Conservation (phyloP, 2,888 invertebrate genomes). For the Mythimna impura region DNA sequence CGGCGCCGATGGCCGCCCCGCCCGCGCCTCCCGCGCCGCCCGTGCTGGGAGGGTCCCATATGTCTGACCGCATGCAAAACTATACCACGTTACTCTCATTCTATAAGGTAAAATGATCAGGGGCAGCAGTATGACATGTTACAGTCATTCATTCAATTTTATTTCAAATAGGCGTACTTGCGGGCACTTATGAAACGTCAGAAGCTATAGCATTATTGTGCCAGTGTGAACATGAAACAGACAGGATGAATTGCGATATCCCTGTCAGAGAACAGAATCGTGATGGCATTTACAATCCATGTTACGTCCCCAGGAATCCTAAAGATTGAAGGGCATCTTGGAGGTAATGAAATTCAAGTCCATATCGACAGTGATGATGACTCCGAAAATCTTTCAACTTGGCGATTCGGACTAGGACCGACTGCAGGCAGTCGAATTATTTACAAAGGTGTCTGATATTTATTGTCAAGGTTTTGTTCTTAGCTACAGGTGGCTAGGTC, state of each 20-base stretch:
- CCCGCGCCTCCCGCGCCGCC: slow-evolving; percentile 61
- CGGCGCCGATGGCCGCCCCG: slow-evolving; percentile 63
- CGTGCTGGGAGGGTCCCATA: slow-evolving; percentile 30
- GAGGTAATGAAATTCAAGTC: background rate
- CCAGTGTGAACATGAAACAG: background rate
- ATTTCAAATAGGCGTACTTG: too few relatives aligned
- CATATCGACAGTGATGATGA: background rate
- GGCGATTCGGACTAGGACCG: background rate
- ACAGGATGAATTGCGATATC: too few relatives aligned
- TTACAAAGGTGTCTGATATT: background rate
- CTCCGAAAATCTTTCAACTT: background rate
- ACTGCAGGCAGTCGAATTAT: background rate
- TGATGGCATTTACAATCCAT: background rate
- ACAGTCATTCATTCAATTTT: background rate
- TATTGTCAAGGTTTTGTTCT: background rate
- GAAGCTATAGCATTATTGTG: background rate
- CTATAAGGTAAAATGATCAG: background rate
- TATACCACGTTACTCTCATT: slow-evolving; percentile 48
- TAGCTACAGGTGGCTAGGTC: too few relatives aligned
- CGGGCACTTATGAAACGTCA: too few relatives aligned
- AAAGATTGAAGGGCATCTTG: background rate
- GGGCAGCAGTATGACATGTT: background rate
- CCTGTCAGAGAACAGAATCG: too few relatives aligned
- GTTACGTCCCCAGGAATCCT: background rate
- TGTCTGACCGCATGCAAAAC: slow-evolving; percentile 49